phyloP scores from a whole-genome alignment of 2,797 vertebrate species.

The Gallinago solitaria region DNA sequence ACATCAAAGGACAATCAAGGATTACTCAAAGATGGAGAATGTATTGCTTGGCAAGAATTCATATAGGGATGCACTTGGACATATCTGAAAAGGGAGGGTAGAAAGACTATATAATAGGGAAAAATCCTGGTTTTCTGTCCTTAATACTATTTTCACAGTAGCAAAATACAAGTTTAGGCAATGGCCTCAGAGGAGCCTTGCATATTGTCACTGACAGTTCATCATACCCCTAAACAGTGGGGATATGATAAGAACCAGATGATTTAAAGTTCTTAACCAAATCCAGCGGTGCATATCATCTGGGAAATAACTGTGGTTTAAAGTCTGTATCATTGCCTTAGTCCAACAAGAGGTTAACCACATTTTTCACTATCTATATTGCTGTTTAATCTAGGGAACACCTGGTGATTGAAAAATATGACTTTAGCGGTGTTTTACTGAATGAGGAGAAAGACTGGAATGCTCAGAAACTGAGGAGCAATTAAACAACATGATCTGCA shows the following conservation, averaged over 20 bases:
- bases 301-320: conserved; percentile 43
- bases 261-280: conserved; percentile 70
- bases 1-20: background rate
- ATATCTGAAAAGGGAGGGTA: background rate
- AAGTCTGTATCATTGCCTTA: background rate
- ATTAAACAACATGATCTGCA: background rate
- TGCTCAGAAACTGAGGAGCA: background rate
- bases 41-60: background rate
- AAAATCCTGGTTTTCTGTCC: background rate
- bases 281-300: conserved; percentile 30
- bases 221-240: conserved; percentile 48
- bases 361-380: conserved; percentile 44
- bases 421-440: background rate
- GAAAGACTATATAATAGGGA: background rate
- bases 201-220: conserved; percentile 61
- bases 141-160: conserved; percentile 52
- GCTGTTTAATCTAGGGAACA: conserved; percentile 6
- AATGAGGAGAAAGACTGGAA: conserved; percentile 1
- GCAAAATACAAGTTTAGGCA: conserved; percentile 52
- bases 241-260: conserved; percentile 74
- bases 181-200: conserved; percentile 39
- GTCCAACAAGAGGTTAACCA: conserved; percentile 38
- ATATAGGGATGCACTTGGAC: background rate
- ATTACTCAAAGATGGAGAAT: background rate
- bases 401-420: background rate